These are phyloP conservation scores for Dendroctonus ponderosae DNA, from an alignment of 1,140 invertebrate species.

Conservation along the genomic window DNA sequence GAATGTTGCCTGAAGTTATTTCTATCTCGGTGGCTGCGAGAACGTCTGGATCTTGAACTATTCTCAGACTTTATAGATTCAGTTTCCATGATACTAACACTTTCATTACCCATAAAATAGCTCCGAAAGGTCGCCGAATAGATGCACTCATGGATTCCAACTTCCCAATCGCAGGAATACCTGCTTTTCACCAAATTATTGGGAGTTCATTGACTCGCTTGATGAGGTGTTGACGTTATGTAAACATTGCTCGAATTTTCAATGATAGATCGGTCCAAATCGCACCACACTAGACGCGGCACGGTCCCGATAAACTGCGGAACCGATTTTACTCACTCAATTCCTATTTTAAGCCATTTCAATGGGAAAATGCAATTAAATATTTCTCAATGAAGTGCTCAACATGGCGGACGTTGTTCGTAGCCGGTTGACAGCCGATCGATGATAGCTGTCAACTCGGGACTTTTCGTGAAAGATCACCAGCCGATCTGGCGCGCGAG, in stretches of 20 bases:
- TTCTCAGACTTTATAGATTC: conserved; percentile 64
- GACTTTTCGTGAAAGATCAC: background rate
- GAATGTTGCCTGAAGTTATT: conserved; percentile 56
- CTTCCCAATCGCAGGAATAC: background rate
- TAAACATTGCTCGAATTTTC: conserved; percentile 30
- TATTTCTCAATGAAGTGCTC: conserved; percentile 12
- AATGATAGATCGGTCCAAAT: conserved; percentile 12
- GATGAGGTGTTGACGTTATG: conserved; percentile 30
- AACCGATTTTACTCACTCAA: conserved; percentile 16
- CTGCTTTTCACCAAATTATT: conserved; percentile 20
- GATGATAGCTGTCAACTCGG: conserved; percentile 20
- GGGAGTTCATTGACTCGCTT: conserved; percentile 30
- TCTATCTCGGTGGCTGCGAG: conserved; percentile 55
- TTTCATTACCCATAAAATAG: conserved; percentile 49
- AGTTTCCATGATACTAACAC: conserved; percentile 58
- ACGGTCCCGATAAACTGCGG: background rate
- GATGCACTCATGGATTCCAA: conserved; percentile 21
- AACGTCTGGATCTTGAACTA: conserved; percentile 60
- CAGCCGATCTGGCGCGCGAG: too few species aligned
- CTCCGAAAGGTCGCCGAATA: conserved; percentile 3
- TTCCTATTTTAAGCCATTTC: conserved; percentile 14
- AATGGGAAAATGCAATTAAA: conserved; percentile 4
- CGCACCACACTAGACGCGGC: background rate
- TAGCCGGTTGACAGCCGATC: conserved; percentile 28
- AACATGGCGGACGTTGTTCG: conserved; percentile 21